Percentiles rank a stretch among this genome's conserved stretches.
phyloP scores from a whole-genome alignment of 2,797 vertebrate genomes.

The Hypotaenidia okinawae region DNA sequence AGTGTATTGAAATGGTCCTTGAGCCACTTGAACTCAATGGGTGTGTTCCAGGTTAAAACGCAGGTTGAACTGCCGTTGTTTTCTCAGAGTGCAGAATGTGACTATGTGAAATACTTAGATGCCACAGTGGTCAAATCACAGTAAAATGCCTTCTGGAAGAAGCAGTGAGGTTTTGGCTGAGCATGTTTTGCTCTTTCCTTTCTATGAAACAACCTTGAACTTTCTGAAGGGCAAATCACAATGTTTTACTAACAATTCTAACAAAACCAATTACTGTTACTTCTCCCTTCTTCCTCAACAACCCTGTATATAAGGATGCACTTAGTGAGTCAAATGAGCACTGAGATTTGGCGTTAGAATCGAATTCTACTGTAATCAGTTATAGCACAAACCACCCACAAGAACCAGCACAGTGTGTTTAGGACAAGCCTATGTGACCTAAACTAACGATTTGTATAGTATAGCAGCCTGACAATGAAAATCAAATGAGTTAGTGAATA shows the following conservation, averaged over 20 bases:
- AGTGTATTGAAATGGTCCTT: constrained; percentile 40
- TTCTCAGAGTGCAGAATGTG: constrained; percentile 1
- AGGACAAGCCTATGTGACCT: background rate
- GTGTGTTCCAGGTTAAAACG: constrained; percentile 21
- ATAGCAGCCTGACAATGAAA: background rate
- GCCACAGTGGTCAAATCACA: background rate
- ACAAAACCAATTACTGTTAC: background rate
- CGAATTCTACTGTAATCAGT: background rate
- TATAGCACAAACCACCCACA: background rate
- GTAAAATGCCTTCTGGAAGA: background rate
- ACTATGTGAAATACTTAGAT: background rate
- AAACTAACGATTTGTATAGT: background rate
- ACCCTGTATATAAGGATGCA: background rate
- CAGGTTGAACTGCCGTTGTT: background rate
- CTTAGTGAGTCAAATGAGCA: background rate
- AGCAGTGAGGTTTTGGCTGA: background rate
- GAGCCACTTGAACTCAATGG: background rate
- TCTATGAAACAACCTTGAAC: background rate
- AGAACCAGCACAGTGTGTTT: background rate
- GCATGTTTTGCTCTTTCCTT: background rate
- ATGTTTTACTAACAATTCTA: background rate
- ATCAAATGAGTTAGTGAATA: background rate
- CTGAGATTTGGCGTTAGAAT: background rate
- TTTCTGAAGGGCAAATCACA: background rate
- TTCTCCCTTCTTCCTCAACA: background rate